A percentile compares a stretch with the other conserved stretches of the same genome.
Conservation (phyloP, 2,888 invertebrate genomes). For the Stenotaenia linearis region DNA sequence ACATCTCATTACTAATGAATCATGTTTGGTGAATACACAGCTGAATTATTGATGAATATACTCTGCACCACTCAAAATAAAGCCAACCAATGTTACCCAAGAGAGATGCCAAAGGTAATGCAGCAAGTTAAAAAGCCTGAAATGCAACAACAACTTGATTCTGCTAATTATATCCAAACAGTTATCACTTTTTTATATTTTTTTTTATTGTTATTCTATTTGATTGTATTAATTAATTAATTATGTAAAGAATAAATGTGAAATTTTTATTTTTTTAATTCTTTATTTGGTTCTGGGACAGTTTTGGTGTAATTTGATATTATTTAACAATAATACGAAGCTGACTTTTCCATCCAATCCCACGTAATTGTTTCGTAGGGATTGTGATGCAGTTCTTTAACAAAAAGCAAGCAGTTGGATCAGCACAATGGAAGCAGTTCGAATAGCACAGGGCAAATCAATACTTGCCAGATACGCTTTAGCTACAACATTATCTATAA, state of each 20-base stretch:
- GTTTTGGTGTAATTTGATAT: neutral
- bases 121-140: neutral
- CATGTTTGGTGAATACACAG: conserved; percentile 6
- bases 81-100: neutral
- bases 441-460: conserved; percentile 4
- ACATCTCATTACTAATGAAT: conserved; percentile 20
- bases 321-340: neutral
- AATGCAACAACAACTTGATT: neutral
- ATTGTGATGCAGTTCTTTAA: neutral
- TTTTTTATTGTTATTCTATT: too few species aligned
- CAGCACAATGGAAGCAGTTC: neutral
- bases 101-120: neutral
- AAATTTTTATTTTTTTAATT: too few species aligned
- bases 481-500: conserved; percentile 3
- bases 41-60: neutral
- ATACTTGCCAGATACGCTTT: conserved; percentile 4
- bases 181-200: too few species aligned
- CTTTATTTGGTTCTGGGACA: too few species aligned
- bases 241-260: too few species aligned
- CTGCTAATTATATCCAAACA: neutral
- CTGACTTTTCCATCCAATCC: neutral
- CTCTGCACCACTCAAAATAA: conserved; percentile 18
- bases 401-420: neutral
- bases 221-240: too few species aligned
- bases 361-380: neutral